Percentiles rank a stretch among this genome's conserved stretches.
Evolutionary conservation across 1,140 invertebrate species (phyloP).

Genomic region (Panagrolaimus sp.): DNA sequence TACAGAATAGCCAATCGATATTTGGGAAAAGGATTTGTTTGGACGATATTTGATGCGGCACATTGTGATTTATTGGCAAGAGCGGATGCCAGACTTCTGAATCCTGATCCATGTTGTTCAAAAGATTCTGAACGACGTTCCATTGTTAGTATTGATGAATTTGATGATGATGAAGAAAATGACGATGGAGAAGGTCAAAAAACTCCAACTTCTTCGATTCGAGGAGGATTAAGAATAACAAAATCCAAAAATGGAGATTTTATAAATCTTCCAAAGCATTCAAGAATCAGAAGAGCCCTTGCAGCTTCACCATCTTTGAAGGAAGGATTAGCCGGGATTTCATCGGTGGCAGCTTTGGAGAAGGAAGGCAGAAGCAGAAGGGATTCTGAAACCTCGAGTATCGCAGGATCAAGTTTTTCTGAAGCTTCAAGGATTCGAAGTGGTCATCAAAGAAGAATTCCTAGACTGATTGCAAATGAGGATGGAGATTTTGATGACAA

Average conservation of each 20-base stretch:
- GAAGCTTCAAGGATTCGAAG: slow-evolving; percentile 9
- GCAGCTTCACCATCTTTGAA: neutral
- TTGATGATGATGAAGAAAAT: neutral
- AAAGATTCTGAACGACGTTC: neutral
- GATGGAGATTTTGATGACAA: neutral
- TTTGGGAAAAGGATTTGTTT: slow-evolving; percentile 44
- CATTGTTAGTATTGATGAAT: neutral
- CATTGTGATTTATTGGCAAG: slow-evolving; percentile 34
- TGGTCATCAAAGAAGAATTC: neutral
- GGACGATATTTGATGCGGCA: slow-evolving; percentile 42
- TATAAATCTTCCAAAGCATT: neutral
- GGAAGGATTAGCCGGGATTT: neutral
- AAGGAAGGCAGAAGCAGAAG: neutral
- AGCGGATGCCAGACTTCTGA: slow-evolving; percentile 44
- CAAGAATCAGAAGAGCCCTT: neutral
- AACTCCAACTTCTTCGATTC: no score
- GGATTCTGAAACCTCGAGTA: neutral
- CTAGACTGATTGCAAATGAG: neutral
- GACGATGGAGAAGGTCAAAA: neutral
- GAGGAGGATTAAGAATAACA: no score
- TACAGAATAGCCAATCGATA: slow-evolving; percentile 38
- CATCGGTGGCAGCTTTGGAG: neutral
- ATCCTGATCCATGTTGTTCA: slow-evolving; percentile 23
- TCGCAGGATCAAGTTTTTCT: neutral
- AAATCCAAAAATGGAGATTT: neutral